Conservation (phyloP, 2,113 vertebrate species). For the Nymphicus hollandicus region DNA sequence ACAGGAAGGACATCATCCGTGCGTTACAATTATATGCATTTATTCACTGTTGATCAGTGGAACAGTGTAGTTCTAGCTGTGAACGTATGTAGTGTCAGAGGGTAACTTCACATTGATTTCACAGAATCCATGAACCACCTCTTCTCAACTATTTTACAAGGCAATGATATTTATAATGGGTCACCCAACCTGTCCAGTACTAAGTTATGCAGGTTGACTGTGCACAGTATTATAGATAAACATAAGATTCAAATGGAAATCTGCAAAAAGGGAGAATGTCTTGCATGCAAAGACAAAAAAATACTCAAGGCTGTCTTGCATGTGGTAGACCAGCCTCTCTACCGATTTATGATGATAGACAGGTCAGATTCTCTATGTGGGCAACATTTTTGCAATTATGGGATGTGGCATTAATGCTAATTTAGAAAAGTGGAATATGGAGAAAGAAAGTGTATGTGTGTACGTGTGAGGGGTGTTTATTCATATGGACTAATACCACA, state of each 20-base stretch:
- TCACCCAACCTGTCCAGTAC: not conserved
- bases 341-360: not conserved
- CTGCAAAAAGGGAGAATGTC: not conserved
- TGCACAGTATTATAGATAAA: not conserved
- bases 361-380: not conserved
- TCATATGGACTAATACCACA: not conserved
- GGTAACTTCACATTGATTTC: not conserved
- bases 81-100: not conserved
- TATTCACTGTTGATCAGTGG: slow-evolving; percentile 17
- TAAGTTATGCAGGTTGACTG: not conserved
- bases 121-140: not conserved
- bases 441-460: not conserved
- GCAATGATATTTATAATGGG: not conserved
- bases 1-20: not conserved
- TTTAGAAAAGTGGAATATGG: not conserved
- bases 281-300: not conserved
- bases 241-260: not conserved
- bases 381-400: not conserved
- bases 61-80: slow-evolving; percentile 26
- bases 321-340: not conserved
- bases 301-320: not conserved
- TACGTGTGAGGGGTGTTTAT: not conserved
- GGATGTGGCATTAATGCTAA: not conserved
- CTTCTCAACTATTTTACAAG: not conserved
- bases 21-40: not conserved